phyloP scores from a whole-genome alignment of 92 coral and sea anemone species.

The Ricordea florida region DNA sequence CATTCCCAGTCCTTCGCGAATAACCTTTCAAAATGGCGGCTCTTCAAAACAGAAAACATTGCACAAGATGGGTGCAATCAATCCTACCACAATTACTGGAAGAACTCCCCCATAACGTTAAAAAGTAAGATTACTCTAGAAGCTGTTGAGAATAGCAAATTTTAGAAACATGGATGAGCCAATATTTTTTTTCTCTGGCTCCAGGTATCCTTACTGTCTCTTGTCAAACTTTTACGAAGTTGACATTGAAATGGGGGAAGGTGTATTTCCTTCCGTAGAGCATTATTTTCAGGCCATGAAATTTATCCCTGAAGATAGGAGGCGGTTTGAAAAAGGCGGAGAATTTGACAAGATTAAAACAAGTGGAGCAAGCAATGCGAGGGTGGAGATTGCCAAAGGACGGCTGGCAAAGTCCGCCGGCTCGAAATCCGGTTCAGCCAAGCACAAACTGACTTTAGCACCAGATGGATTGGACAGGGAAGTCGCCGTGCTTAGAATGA shows the following conservation, averaged over 20 bases:
- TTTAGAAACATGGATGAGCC: no score
- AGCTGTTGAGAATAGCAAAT: no score
- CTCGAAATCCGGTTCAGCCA: constrained; percentile 77
- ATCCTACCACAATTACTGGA: no score
- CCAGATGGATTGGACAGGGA: constrained; percentile 74
- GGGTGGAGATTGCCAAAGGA: constrained; percentile 57
- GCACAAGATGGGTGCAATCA: no score
- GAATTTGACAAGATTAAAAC: constrained; percentile 54
- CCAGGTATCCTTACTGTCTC: constrained; percentile 16
- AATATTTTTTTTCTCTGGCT: constrained; percentile 21
- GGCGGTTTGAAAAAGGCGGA: constrained; percentile 71
- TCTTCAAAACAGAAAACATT: no score
- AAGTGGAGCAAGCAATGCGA: constrained; percentile 31
- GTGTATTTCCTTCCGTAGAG: constrained; percentile 86
- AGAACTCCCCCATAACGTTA: no score
- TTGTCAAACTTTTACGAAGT: constrained; percentile 90
- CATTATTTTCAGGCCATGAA: constrained; percentile 94
- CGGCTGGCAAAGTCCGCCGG: constrained; percentile 86
- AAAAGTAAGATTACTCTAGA: no score
- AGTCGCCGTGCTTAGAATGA: constrained; percentile 73
- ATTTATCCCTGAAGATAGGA: constrained; percentile 77
- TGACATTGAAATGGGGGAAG: constrained; percentile 83
- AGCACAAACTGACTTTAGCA: constrained; percentile 59
- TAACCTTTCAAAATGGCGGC: no score
- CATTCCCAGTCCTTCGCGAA: no score